Percentiles rank a stretch among this genome's conserved stretches.
These are phyloP conservation scores for Drosophila baimaii DNA, from an alignment of 1,140 invertebrate species.

Conservation along the genomic window DNA sequence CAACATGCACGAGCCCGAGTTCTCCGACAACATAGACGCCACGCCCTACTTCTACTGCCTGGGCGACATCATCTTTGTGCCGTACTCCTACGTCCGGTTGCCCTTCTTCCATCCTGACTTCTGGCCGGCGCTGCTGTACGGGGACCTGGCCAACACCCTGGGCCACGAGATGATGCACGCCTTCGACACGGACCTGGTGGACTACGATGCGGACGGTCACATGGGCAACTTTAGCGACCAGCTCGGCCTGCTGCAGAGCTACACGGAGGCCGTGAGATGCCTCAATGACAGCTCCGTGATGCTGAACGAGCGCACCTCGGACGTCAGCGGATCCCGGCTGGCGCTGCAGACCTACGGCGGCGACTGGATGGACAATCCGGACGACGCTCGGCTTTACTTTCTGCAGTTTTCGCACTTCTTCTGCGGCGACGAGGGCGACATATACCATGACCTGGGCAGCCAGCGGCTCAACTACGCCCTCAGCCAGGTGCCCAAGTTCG, in stretches of 20 bases:
- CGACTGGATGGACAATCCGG: constrained; percentile 13
- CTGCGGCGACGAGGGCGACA: constrained; percentile 82
- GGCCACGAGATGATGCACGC: constrained; percentile 77
- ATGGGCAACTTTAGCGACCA: constrained; percentile 61
- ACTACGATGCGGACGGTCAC: constrained; percentile 63
- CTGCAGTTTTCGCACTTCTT: constrained; percentile 79
- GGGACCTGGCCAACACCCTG: constrained; percentile 70
- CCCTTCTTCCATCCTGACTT: constrained; percentile 68
- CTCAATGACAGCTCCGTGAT: constrained; percentile 49
- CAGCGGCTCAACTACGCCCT: constrained; percentile 91
- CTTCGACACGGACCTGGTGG: constrained; percentile 67
- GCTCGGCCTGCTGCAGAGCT: constrained; percentile 29
- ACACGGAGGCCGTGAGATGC: constrained; percentile 41
- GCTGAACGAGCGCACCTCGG: constrained; percentile 63
- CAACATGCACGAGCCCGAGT: constrained; percentile 65
- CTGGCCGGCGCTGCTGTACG: constrained; percentile 67
- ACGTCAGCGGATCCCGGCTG: constrained; percentile 73
- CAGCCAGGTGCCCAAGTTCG: constrained; percentile 92
- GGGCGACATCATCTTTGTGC: constrained; percentile 72
- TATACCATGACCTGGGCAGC: constrained; percentile 93
- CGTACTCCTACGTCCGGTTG: constrained; percentile 70
- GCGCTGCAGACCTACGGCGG: constrained; percentile 61
- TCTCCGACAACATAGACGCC: constrained; percentile 68
- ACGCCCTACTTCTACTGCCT: constrained; percentile 76
- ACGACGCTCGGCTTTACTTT: constrained; percentile 63